Evolutionary conservation across 2,797 vertebrate genomes (phyloP).

Genomic region (Microctenopoma lineatum): DNA sequence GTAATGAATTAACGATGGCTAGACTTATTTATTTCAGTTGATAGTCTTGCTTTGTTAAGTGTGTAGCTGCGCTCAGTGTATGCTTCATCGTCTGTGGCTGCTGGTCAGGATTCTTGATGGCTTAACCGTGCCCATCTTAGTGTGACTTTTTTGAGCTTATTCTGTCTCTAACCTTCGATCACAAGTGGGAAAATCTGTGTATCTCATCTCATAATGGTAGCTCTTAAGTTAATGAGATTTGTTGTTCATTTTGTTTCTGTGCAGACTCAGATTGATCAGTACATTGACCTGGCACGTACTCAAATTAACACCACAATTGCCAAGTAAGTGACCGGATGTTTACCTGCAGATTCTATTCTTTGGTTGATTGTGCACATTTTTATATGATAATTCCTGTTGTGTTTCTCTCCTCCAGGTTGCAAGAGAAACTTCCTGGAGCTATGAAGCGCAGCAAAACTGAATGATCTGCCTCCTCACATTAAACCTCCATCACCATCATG

Average conservation of each 20-base stretch:
- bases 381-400: background rate
- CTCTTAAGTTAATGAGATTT: background rate
- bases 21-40: no score
- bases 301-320: conserved; percentile 87
- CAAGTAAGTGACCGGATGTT: conserved; percentile 84
- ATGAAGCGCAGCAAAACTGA: conserved; percentile 88
- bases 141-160: no score
- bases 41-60: no score
- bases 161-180: no score
- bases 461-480: conserved; percentile 57
- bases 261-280: conserved; percentile 93
- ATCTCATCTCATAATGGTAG: no score
- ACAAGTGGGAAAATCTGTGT: no score
- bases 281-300: conserved; percentile 86
- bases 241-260: background rate
- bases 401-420: conserved; percentile 80
- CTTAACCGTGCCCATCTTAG: no score
- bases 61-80: no score
- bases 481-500: conserved; percentile 50
- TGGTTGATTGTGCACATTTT: background rate
- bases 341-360: background rate
- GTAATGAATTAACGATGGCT: no score
- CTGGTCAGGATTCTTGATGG: no score
- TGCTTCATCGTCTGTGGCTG: no score
- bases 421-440: conserved; percentile 90